phyloP scores from a whole-genome alignment of 2,888 invertebrate species.

The Helicoverpa assulta region DNA sequence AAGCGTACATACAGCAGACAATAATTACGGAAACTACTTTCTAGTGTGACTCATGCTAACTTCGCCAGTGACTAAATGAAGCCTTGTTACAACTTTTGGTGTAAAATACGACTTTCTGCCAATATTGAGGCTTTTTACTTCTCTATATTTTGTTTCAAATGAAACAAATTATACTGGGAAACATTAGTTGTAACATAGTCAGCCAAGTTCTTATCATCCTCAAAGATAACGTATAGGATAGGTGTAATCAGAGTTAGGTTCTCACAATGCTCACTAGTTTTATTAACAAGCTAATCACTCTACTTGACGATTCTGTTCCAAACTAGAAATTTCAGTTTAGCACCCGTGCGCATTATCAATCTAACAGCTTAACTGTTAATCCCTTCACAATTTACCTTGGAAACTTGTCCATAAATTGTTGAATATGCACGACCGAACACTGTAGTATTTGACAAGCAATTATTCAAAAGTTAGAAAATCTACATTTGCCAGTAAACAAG shows the following conservation, averaged over 20 bases:
- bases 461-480: slow-evolving; percentile 63
- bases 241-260: slow-evolving; percentile 49
- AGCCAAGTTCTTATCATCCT: slow-evolving; percentile 54
- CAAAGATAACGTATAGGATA: slow-evolving; percentile 52
- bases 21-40: slow-evolving; percentile 64
- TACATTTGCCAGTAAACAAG: slow-evolving; percentile 49
- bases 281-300: slow-evolving; percentile 47
- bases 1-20: slow-evolving; percentile 53
- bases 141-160: slow-evolving; percentile 10
- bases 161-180: slow-evolving; percentile 8
- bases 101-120: slow-evolving; percentile 22
- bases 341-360: slow-evolving; percentile 65
- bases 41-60: slow-evolving; percentile 65
- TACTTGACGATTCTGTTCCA: slow-evolving; percentile 38
- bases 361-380: slow-evolving; percentile 66
- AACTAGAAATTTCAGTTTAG: slow-evolving; percentile 37
- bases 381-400: slow-evolving; percentile 84
- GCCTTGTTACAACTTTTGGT: slow-evolving; percentile 42
- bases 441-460: slow-evolving; percentile 55
- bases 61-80: slow-evolving; percentile 53
- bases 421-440: slow-evolving; percentile 58
- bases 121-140: slow-evolving; percentile 20
- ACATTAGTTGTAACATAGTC: slow-evolving; percentile 21
- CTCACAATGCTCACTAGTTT: slow-evolving; percentile 41
- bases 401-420: slow-evolving; percentile 72